Evolutionary conservation across 2,888 invertebrate species (phyloP), one percentile per base, ranked within the genome.

Genomic region (Nysson spinosus): DNA sequence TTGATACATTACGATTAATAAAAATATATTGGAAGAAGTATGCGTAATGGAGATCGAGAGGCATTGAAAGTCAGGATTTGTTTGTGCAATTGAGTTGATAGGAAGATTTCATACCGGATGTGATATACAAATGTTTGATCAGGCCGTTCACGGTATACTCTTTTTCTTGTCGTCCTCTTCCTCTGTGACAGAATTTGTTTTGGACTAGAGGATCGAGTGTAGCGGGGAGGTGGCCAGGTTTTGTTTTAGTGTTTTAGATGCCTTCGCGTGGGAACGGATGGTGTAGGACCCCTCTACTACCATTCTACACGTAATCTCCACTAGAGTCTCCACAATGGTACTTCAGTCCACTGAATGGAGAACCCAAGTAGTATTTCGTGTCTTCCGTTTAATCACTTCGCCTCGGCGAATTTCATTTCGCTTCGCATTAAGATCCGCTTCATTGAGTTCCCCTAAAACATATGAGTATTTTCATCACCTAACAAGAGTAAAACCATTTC

Each of bases 171-270:
- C 55, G 51, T 43, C 55, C 69, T 50, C 54, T 55, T 62, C 67
- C 44, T 54, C 65, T 39, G 58, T 54, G 72, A 72, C 69, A 73
- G 70, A 68, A 78, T 80, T 78, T 73, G 72, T 77, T 72, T 72
- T 68, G 43, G 69, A 71, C 57, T 34, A 35, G 60, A 68, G 58
- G 56, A 66, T 55, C 58, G 57, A 50, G 46, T 34, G 65, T 50
- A 50, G 56, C 63, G 64, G 44, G n/a, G 52, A 39, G 50, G 55
- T 51, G 63, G 67, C 49, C 72, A 68, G 77, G 81, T 84, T 83
- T 84, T 84, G 81, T 83, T 85, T 85, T 80, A 81, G 77, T 78
- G 77, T 81, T 85, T 83, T 79, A 81, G 78, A 80, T 78, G 79
- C 77, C 79, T 75, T 66, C 72, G 74, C 85, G 85, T 86, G 85